Evolutionary conservation across 2,797 vertebrate species (phyloP), one percentile per base, ranked within the genome.

Genomic region (Hoplostethus atlanticus): DNA sequence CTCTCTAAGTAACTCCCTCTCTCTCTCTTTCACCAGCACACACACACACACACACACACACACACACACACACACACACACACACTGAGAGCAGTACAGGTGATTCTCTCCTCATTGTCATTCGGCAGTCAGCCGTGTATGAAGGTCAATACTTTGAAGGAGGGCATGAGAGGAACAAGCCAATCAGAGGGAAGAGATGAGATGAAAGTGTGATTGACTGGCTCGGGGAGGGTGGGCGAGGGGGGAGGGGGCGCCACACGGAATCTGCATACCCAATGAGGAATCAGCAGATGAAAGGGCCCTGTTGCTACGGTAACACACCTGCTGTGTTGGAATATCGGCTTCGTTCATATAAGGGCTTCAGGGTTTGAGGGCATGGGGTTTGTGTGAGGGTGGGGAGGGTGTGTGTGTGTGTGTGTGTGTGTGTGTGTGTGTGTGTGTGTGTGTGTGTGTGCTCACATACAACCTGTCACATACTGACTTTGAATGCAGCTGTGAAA

Each of bases 221-320:
- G 71, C 70, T 77, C 48, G 16, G 28, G 66, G 12, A 15, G 52
- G 34, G 36, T 5, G 46, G 38, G 48, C 4, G 28, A n/a, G 57
- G 36, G 34, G 64, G 52, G 31, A 38, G 57, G 61, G 63, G 60
- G 68, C 30, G 34, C 66, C 75, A 82, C 77, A 87, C 77, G 44
- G 74, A 88, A 90, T 92, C 87, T 92, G 88, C 92, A 92, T 91
- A 84, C 86, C 67, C 83, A 86, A 89, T 89, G 84, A 91, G 81
- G 79, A 89, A 63, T 73, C 73, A 25, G 67, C 64, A 89, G 85
- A 92, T 88, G 88, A 91, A 89, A 89, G 80, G 78, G 65, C 60
- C 64, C 56, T 84, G 92, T 94, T 93, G 89, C 92, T 87, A 90
- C 71, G 89, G 90, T 82, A 93, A 93, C 92, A 80, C 86, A 90